Conservation (phyloP, 2,113 vertebrate species). For the Austrofundulus limnaeus region DNA sequence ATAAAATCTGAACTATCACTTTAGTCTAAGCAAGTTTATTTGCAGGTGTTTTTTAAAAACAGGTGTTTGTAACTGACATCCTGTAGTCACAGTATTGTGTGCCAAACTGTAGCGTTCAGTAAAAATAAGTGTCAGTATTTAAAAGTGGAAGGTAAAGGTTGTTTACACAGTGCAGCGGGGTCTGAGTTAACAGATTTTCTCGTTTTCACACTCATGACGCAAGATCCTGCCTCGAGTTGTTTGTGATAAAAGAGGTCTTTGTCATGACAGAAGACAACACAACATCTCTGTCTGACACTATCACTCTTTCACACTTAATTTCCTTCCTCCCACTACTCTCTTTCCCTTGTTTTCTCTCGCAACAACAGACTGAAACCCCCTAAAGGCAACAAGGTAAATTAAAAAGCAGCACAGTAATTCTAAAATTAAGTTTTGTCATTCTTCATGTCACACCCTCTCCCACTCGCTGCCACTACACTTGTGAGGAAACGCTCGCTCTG, state of each 20-base stretch:
- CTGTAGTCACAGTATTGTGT: background rate
- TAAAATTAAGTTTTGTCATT: slow-evolving; percentile 61
- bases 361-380: slow-evolving; percentile 52
- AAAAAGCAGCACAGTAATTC: slow-evolving; percentile 62
- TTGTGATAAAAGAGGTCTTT: slow-evolving; percentile 50
- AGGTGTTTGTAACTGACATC: background rate
- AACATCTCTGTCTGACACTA: slow-evolving; percentile 51
- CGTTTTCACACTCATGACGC: slow-evolving; percentile 41
- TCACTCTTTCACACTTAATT: slow-evolving; percentile 58
- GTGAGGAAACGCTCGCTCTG: slow-evolving; percentile 48
- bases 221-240: slow-evolving; percentile 54
- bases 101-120: slow-evolving; percentile 2
- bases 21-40: background rate
- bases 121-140: background rate
- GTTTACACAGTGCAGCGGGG: slow-evolving; percentile 8
- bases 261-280: slow-evolving; percentile 57
- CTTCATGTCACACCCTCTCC: slow-evolving; percentile 62
- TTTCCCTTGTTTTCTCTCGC: slow-evolving; percentile 31
- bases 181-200: slow-evolving; percentile 37
- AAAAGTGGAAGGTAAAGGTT: slow-evolving; percentile 24
- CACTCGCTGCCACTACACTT: slow-evolving; percentile 37
- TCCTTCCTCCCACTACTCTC: slow-evolving; percentile 40
- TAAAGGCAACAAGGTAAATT: slow-evolving; percentile 65
- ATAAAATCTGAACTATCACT: background rate
- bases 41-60: slow-evolving; percentile 3